These are phyloP conservation scores for Salpingus planirostris DNA, from an alignment of 2,888 invertebrate species.

Conservation along the genomic window DNA sequence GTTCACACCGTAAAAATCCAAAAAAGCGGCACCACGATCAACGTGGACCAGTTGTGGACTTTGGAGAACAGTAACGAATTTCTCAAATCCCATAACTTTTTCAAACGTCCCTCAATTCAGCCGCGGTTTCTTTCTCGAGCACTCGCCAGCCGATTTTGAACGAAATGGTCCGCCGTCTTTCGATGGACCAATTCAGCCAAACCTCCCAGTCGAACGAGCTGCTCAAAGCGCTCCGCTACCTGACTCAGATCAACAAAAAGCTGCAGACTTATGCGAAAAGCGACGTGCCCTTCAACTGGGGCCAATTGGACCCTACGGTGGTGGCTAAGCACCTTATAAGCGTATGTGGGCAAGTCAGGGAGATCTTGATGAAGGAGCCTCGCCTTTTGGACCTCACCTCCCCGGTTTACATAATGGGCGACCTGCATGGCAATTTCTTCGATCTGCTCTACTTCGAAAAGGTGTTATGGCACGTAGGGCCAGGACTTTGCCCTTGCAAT, in stretches of 20 bases:
- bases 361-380: slow-evolving; percentile 45
- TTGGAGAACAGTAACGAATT: slow-evolving; percentile 6
- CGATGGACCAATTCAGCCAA: slow-evolving; percentile 47
- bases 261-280: slow-evolving; percentile 14
- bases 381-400: slow-evolving; percentile 46
- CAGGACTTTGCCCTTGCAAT: slow-evolving; percentile 53
- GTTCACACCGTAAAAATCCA: slow-evolving; percentile 50
- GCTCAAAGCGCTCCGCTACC: slow-evolving; percentile 39
- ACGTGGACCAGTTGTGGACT: slow-evolving; percentile 44
- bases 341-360: slow-evolving; percentile 44
- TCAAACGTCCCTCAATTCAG: slow-evolving; percentile 11
- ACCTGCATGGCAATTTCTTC: slow-evolving; percentile 64
- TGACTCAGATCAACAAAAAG: slow-evolving; percentile 22
- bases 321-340: slow-evolving; percentile 46
- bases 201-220: slow-evolving; percentile 49
- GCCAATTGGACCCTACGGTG: slow-evolving; percentile 29
- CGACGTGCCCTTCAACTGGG: slow-evolving; percentile 30
- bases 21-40: slow-evolving; percentile 48
- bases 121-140: slow-evolving; percentile 28
- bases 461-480: slow-evolving; percentile 60
- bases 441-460: slow-evolving; percentile 62
- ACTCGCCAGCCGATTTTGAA: slow-evolving; percentile 21
- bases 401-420: slow-evolving; percentile 54
- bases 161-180: slow-evolving; percentile 29
- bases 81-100: neutral